Evolutionary conservation across 2,888 invertebrate genomes (phyloP).

Genomic region (Campoplex capitator): DNA sequence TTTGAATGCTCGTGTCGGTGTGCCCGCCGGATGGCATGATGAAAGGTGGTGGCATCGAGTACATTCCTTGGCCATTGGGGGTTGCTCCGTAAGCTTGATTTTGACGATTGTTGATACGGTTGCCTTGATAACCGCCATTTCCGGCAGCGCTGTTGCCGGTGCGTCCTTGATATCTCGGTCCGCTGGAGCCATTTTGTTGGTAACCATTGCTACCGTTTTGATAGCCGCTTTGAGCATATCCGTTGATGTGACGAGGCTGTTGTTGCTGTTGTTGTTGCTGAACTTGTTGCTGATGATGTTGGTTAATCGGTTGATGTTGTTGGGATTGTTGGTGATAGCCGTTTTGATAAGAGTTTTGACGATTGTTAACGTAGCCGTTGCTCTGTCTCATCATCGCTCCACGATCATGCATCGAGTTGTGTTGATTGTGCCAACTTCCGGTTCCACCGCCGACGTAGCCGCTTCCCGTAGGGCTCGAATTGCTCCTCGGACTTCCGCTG

Average conservation of each 20-base stretch:
- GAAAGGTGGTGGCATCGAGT: conserved; percentile 84
- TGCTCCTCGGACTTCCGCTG: conserved; percentile 85
- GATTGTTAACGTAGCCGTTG: conserved; percentile 86
- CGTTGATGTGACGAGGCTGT: conserved; percentile 85
- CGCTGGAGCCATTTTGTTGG: conserved; percentile 72
- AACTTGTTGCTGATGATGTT: conserved; percentile 75
- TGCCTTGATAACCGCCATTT: conserved; percentile 76
- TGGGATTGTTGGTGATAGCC: conserved; percentile 84
- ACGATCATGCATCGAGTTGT: conserved; percentile 80
- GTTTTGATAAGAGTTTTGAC: conserved; percentile 86
- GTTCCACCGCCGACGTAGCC: conserved; percentile 18
- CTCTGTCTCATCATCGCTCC: conserved; percentile 86
- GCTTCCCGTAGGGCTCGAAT: conserved; percentile 84
- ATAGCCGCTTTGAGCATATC: conserved; percentile 82
- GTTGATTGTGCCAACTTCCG: conserved; percentile 86
- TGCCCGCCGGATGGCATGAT: conserved; percentile 85
- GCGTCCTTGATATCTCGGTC: conserved; percentile 78
- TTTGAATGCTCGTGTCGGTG: conserved; percentile 85
- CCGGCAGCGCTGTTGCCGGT: conserved; percentile 13
- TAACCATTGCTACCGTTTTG: conserved; percentile 80
- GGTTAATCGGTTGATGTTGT: conserved; percentile 78
- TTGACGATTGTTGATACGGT: conserved; percentile 76
- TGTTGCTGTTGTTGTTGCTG: conserved; percentile 85
- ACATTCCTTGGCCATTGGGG: conserved; percentile 81
- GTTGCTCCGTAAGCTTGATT: conserved; percentile 73